Percentiles rank a stretch among this genome's conserved stretches.
Evolutionary conservation across 2,113 vertebrate genomes (phyloP).

Genomic region (Myxocyprinus asiaticus): DNA sequence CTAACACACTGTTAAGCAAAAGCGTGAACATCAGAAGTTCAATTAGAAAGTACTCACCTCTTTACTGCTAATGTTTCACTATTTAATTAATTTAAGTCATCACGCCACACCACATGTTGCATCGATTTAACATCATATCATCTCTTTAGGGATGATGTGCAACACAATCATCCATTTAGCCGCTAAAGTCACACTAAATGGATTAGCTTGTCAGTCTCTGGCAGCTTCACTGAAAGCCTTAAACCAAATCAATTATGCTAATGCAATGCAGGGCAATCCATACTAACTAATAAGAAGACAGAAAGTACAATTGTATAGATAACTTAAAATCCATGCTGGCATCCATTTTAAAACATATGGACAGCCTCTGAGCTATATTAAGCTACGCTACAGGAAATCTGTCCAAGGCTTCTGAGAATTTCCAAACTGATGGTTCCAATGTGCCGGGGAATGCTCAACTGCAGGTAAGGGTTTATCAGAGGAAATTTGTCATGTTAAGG

Average conservation of each 20-base stretch:
- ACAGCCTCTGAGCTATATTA: conserved; percentile 3
- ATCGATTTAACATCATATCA: conserved; percentile 40
- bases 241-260: conserved; percentile 42
- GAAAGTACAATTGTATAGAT: conserved; percentile 11
- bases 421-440: neutral
- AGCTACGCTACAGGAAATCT: neutral
- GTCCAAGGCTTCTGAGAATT: conserved; percentile 6
- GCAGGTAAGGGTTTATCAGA: conserved; percentile 2
- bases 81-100: conserved; percentile 35
- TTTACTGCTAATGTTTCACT: conserved; percentile 30
- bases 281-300: conserved; percentile 27
- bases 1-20: neutral
- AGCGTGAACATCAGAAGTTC: neutral
- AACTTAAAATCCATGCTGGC: conserved; percentile 12
- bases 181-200: conserved; percentile 24
- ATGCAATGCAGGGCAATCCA: neutral
- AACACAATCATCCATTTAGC: conserved; percentile 29
- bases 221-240: conserved; percentile 8
- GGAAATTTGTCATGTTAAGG: conserved; percentile 18
- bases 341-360: conserved; percentile 3
- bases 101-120: conserved; percentile 12
- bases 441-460: neutral
- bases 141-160: conserved; percentile 37
- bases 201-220: conserved; percentile 48
- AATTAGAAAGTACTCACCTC: conserved; percentile 14